Percentiles rank a stretch among this genome's conserved stretches.
These are phyloP conservation scores for Petrolisthes manimaculis DNA, from an alignment of 2,888 invertebrate species.

Conservation along the genomic window DNA sequence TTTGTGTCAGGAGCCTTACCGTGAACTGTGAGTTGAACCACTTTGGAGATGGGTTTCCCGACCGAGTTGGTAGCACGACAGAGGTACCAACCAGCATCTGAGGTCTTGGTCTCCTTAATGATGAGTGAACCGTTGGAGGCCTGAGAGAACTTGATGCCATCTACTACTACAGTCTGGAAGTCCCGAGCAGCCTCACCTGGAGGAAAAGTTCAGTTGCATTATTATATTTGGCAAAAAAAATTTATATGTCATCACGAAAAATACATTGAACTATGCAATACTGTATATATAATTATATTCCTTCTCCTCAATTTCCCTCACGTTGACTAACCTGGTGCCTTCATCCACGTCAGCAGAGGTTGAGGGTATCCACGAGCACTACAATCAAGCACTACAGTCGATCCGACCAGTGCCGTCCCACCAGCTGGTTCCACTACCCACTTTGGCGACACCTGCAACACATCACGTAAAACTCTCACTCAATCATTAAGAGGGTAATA, in stretches of 20 bases:
- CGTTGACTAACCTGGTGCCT: conserved; percentile 31
- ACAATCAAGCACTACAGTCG: conserved; percentile 39
- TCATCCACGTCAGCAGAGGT: conserved; percentile 51
- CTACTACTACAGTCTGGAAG: conserved; percentile 45
- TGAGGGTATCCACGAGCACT: conserved; percentile 40
- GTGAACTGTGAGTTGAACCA: conserved; percentile 71
- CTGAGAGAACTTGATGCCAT: conserved; percentile 30
- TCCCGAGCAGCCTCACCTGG: conserved; percentile 36
- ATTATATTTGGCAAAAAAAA: too few relatives aligned
- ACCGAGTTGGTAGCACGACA: conserved; percentile 73
- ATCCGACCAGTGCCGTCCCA: conserved; percentile 35
- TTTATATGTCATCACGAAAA: neutral
- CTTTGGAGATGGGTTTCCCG: conserved; percentile 70
- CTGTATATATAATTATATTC: neutral
- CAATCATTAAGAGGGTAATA: too few relatives aligned
- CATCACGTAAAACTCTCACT: neutral
- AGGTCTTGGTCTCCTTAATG: conserved; percentile 25
- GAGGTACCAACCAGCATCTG: conserved; percentile 72
- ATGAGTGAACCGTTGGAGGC: conserved; percentile 42
- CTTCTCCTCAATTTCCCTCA: neutral
- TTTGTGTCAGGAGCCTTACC: conserved; percentile 68
- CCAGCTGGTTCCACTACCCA: conserved; percentile 37
- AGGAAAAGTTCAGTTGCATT: too few relatives aligned
- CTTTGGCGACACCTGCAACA: conserved; percentile 41
- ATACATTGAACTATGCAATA: too few relatives aligned